These are phyloP conservation scores for Cheilosia vernalis DNA, from an alignment of 2,888 invertebrate species.

Conservation along the genomic window DNA sequence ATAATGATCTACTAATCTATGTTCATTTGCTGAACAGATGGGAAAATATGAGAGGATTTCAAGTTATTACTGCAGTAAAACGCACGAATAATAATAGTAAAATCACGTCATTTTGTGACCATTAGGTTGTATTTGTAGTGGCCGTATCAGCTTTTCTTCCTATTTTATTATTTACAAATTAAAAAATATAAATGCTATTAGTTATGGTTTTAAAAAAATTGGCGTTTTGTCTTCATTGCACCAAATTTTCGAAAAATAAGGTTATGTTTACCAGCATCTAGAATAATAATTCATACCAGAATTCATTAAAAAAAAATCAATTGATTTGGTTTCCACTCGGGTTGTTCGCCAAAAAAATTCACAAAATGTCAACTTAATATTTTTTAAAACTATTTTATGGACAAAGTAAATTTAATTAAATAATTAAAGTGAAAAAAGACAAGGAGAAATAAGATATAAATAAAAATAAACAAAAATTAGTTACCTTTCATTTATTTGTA, in stretches of 20 bases:
- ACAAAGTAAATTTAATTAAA: conserved; percentile 22
- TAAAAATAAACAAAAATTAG: conserved; percentile 63
- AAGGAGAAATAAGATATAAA: conserved; percentile 70
- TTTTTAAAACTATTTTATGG: conserved; percentile 40
- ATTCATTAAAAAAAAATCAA: conserved; percentile 71
- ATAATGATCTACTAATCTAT: conserved; percentile 42
- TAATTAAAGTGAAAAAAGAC: conserved; percentile 17
- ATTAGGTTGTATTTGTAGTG: conserved; percentile 38
- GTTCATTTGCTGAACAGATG: conserved; percentile 44
- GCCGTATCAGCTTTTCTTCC: conserved; percentile 49
- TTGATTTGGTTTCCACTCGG: conserved; percentile 93
- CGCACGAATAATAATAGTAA: conserved; percentile 41
- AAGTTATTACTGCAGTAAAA: conserved; percentile 56
- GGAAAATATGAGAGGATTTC: conserved; percentile 33
- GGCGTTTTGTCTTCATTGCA: conserved; percentile 64
- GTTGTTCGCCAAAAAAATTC: conserved; percentile 85
- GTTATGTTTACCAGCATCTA: conserved; percentile 73
- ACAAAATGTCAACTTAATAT: conserved; percentile 43
- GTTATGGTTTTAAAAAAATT: conserved; percentile 42
- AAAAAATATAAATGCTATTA: conserved; percentile 48
- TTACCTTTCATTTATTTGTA: conserved; percentile 74
- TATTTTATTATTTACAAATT: conserved; percentile 39
- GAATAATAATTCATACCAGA: conserved; percentile 69
- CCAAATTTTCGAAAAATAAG: conserved; percentile 55
- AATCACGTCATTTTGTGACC: conserved; percentile 74